phyloP scores from a whole-genome alignment of 2,113 vertebrate genomes.

The Mus pahari region DNA sequence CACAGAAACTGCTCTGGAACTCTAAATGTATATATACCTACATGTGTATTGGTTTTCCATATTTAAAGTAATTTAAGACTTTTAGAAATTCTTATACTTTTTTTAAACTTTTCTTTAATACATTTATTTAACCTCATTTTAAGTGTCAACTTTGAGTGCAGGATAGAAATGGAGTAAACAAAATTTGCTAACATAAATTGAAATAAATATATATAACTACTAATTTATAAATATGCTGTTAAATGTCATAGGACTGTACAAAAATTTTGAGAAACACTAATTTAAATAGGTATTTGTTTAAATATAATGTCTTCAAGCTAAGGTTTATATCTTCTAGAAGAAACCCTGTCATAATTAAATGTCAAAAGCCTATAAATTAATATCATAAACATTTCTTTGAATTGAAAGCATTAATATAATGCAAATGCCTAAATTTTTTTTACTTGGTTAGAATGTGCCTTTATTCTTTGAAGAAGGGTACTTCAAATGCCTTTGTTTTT shows the following conservation, averaged over 20 bases:
- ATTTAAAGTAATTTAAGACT: neutral
- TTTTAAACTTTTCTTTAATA: constrained; percentile 17
- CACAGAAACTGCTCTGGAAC: neutral
- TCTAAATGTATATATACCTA: neutral
- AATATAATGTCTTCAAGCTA: neutral
- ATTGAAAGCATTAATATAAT: neutral
- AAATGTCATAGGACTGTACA: constrained; percentile 21
- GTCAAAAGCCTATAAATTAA: neutral
- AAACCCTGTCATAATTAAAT: neutral
- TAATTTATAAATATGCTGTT: constrained; percentile 34
- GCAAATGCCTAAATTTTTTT: constrained; percentile 30
- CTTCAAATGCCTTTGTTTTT: constrained; percentile 26
- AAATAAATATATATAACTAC: constrained; percentile 10
- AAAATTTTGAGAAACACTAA: constrained; percentile 8
- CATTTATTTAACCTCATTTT: constrained; percentile 22
- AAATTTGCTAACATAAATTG: constrained; percentile 28
- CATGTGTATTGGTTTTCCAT: neutral
- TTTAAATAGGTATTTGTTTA: neutral
- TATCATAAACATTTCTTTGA: neutral
- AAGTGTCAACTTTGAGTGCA: neutral
- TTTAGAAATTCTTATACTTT: neutral
- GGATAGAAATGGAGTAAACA: neutral
- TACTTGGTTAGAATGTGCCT: constrained; percentile 16
- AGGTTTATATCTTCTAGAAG: neutral
- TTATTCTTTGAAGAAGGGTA: constrained; percentile 15